Percentiles rank a stretch among this genome's conserved stretches.
Conservation (phyloP, 2,797 vertebrate genomes). For the Diplodus puntazzo region DNA sequence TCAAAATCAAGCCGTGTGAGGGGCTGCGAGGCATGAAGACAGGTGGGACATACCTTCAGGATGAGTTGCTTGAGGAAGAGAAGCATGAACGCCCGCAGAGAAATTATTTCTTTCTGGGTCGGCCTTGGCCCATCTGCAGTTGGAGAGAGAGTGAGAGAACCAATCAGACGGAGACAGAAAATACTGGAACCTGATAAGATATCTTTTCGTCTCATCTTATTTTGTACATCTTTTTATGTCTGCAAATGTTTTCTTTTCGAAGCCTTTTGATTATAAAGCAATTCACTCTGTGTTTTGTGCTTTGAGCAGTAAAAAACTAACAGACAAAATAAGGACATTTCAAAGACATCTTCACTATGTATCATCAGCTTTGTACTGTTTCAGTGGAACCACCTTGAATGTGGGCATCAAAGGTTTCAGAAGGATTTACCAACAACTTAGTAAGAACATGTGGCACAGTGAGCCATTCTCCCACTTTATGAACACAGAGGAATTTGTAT, state of each 20-base stretch:
- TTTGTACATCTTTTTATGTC: conserved; percentile 3
- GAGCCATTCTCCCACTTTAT: background rate
- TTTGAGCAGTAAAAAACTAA: conserved; percentile 8
- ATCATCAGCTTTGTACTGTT: conserved; percentile 3
- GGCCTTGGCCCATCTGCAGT: conserved; percentile 93
- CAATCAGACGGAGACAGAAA: conserved; percentile 19
- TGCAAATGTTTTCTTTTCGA: background rate
- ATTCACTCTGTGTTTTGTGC: conserved; percentile 8
- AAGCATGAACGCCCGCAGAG: conserved; percentile 93
- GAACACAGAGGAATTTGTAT: background rate
- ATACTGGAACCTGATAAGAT: conserved; percentile 20
- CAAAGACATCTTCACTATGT: background rate
- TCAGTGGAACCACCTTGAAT: conserved; percentile 16
- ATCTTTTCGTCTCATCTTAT: background rate
- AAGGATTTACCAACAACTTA: background rate
- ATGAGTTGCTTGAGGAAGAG: conserved; percentile 98
- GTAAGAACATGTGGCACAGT: background rate
- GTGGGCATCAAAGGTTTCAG: conserved; percentile 9
- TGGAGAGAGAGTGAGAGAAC: conserved; percentile 28
- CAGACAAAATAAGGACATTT: conserved; percentile 10
- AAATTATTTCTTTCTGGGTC: conserved; percentile 93
- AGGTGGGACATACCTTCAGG: conserved; percentile 90
- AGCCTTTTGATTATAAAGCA: conserved; percentile 11
- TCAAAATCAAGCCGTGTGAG: conserved; percentile 30
- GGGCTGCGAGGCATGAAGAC: conserved; percentile 59